Percentiles rank a stretch among this genome's conserved stretches.
phyloP scores from a whole-genome alignment of 2,888 invertebrate species.

The Drosophila suboccidentalis region DNA sequence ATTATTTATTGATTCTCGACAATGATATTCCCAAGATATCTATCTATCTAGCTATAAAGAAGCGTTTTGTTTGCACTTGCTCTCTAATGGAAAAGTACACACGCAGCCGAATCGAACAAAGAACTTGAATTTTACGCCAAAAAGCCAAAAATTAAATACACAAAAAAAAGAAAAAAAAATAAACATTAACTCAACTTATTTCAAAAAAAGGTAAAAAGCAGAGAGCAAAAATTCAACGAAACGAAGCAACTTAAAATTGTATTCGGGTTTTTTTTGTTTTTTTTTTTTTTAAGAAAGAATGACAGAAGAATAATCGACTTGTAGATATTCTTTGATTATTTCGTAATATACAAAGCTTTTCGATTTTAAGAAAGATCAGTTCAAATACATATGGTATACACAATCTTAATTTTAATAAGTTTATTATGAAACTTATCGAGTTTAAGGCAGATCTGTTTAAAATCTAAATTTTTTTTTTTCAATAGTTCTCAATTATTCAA shows the following conservation, averaged over 20 bases:
- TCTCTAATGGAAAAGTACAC: constrained; percentile 44
- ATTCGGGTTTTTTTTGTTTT: constrained; percentile 36
- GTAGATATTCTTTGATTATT: constrained; percentile 1
- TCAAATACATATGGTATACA: not conserved
- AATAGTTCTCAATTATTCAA: not conserved
- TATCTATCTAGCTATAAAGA: not conserved
- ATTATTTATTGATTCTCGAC: constrained; percentile 10
- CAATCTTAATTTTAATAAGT: too few species aligned
- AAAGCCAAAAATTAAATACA: constrained; percentile 13
- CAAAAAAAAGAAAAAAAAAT: constrained; percentile 4
- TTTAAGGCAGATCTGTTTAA: too few species aligned
- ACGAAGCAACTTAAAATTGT: constrained; percentile 34
- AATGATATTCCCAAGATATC: constrained; percentile 7
- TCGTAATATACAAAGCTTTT: not conserved
- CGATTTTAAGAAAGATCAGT: not conserved
- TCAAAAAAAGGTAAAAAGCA: constrained; percentile 23
- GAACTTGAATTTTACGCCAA: constrained; percentile 28
- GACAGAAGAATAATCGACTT: not conserved
- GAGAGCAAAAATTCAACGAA: constrained; percentile 18
- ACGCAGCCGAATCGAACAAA: constrained; percentile 30
- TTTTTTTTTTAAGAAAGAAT: constrained; percentile 15
- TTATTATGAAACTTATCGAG: too few species aligned
- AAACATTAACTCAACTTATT: constrained; percentile 23
- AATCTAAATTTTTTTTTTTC: not conserved
- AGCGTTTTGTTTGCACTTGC: constrained; percentile 19